Evolutionary conservation across 2,797 vertebrate genomes (phyloP).

Genomic region (Notolepis coatsorum): DNA sequence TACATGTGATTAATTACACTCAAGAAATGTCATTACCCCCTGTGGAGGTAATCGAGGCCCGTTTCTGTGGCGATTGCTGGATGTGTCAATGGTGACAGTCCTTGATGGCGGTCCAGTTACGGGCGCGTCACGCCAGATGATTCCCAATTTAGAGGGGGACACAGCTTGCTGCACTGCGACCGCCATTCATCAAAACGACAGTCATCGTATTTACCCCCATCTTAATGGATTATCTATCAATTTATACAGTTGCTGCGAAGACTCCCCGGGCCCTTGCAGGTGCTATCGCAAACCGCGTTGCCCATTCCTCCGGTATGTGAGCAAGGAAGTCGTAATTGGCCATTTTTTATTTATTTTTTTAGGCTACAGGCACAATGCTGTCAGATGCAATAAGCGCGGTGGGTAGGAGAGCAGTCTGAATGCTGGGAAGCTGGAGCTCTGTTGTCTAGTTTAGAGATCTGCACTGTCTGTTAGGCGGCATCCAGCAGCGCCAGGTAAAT

Average conservation of each 20-base stretch:
- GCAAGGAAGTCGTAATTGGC: constrained; percentile 53
- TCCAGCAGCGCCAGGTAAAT: constrained; percentile 43
- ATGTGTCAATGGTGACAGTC: constrained; percentile 69
- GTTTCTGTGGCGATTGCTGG: constrained; percentile 62
- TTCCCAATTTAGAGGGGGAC: constrained; percentile 59
- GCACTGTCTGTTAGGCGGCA: constrained; percentile 37
- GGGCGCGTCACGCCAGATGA: constrained; percentile 56
- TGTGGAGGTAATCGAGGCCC: constrained; percentile 53
- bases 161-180: constrained; percentile 30
- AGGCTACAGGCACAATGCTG: constrained; percentile 36
- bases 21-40: constrained; percentile 65
- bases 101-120: constrained; percentile 62
- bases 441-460: constrained; percentile 48
- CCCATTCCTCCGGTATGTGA: constrained; percentile 5
- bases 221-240: constrained; percentile 33
- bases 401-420: constrained; percentile 34
- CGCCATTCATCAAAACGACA: constrained; percentile 58
- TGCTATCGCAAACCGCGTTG: constrained; percentile 14
- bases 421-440: constrained; percentile 1
- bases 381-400: constrained; percentile 41
- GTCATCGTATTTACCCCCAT: constrained; percentile 59
- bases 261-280: constrained; percentile 6
- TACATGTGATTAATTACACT: constrained; percentile 65
- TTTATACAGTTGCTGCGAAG: constrained; percentile 26
- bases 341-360: constrained; percentile 31